These are phyloP conservation scores for Thera britannica DNA, from an alignment of 2,888 invertebrate species.

Conservation along the genomic window DNA sequence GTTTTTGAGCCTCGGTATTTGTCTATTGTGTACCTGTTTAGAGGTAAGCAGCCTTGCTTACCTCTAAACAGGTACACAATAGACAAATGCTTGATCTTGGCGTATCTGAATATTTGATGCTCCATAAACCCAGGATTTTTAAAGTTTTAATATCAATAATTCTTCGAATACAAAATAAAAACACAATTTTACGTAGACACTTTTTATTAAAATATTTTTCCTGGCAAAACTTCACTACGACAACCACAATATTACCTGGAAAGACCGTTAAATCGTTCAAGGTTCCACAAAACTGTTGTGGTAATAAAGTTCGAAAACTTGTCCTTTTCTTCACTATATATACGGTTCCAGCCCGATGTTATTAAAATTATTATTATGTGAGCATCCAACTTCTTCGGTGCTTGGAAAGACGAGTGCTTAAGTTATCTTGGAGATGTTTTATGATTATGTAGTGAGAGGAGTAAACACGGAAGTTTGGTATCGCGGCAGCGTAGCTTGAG, in stretches of 20 bases:
- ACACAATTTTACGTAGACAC: neutral
- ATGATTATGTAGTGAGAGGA: slow-evolving; percentile 64
- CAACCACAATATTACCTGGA: slow-evolving; percentile 45
- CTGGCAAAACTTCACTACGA: slow-evolving; percentile 32
- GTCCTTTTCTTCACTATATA: slow-evolving; percentile 42
- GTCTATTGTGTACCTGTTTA: neutral
- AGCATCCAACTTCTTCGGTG: slow-evolving; percentile 47
- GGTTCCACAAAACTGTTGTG: slow-evolving; percentile 43
- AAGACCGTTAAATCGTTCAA: slow-evolving; percentile 46
- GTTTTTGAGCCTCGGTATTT: slow-evolving; percentile 6
- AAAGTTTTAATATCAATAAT: neutral
- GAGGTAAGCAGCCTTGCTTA: too few relatives aligned
- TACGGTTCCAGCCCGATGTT: slow-evolving; percentile 40
- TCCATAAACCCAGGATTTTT: too few relatives aligned
- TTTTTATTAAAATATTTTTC: slow-evolving; percentile 3
- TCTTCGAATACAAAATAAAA: neutral
- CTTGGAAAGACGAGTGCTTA: slow-evolving; percentile 52
- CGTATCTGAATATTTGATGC: neutral
- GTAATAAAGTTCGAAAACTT: slow-evolving; percentile 46
- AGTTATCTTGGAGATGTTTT: slow-evolving; percentile 56
- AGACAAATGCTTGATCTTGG: too few relatives aligned
- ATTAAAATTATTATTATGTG: slow-evolving; percentile 49
- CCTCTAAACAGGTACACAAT: too few relatives aligned
- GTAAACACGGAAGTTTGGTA: slow-evolving; percentile 70
- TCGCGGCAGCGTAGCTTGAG: slow-evolving; percentile 63